A percentile compares a stretch with the other conserved stretches of the same genome.
phyloP scores from a whole-genome alignment of 1,140 invertebrate genomes.

The Pristionchus pacificus region DNA sequence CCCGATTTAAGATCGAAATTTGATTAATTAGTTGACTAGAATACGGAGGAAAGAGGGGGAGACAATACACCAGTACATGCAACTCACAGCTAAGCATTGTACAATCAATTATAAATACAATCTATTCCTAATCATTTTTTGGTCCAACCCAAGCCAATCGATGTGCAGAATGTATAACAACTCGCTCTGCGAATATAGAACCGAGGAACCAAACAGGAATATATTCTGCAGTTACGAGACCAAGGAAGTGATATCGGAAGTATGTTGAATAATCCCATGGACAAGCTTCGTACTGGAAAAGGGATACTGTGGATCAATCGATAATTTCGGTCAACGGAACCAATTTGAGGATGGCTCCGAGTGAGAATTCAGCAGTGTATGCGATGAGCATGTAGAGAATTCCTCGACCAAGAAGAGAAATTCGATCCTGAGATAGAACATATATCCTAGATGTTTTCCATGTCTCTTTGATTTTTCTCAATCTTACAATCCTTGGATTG shows the following conservation, averaged over 20 bases:
- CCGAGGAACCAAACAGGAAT: slow-evolving; percentile 62
- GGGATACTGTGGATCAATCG: too few relatives aligned
- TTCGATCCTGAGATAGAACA: background rate
- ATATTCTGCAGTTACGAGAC: slow-evolving; percentile 64
- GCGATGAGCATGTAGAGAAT: slow-evolving; percentile 62
- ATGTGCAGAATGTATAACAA: slow-evolving; percentile 50
- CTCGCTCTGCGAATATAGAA: slow-evolving; percentile 57
- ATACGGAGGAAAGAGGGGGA: too few relatives aligned
- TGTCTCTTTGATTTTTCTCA: slow-evolving; percentile 29
- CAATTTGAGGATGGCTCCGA: slow-evolving; percentile 59
- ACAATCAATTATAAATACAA: too few relatives aligned
- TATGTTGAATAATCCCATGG: slow-evolving; percentile 64
- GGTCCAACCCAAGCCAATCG: slow-evolving; percentile 1
- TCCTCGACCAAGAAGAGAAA: slow-evolving; percentile 58
- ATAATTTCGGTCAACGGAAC: too few relatives aligned
- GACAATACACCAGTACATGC: too few relatives aligned
- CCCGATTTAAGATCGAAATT: too few relatives aligned
- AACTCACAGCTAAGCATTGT: too few relatives aligned
- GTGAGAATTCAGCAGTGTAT: slow-evolving; percentile 63
- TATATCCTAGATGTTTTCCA: background rate
- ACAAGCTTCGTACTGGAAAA: slow-evolving; percentile 60
- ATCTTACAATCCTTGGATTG: too few relatives aligned
- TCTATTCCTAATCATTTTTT: background rate
- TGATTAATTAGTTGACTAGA: too few relatives aligned
- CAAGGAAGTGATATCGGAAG: slow-evolving; percentile 62